Base-by-base conservation (phyloP, 2,888 invertebrate species). In the Tyria jacobaeae region DNA sequence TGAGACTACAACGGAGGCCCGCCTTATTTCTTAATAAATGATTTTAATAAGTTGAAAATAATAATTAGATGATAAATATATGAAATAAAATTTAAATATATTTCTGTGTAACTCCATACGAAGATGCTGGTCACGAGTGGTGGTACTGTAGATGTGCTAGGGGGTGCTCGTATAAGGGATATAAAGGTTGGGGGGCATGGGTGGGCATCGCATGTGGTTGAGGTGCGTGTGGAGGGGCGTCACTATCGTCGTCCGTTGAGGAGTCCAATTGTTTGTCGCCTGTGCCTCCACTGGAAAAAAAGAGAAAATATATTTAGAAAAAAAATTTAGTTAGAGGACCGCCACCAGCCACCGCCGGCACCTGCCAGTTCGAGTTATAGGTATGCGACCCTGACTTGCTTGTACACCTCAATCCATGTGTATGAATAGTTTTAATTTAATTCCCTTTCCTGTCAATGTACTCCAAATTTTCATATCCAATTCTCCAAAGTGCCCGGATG, bases 251-350 rank as follows among this genome's bases (percentile, higher is more conserved):
- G 64, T 94, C 93, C 0, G 92, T 88, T 0, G 93, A 93, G 0
- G 94, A 94, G 73, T 94, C 94, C 3, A 93, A 81, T 55, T 91
- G 92, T 78, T 94, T 93, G 80, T 93, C 93, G 15, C 91, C 92
- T 0, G 83, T 69, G 21, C 84, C 88, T 52, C 90, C 90, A 47
- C 92, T 92, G 91, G 56, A 88, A 89, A 63, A 1, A 54, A 60
- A 70, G 27, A 54, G 14, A 47, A 51, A 48, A 52, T 55, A 21
- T 44, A 4, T 44, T n/a, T n/a, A n/a, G n/a, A n/a, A n/a, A n/a
- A n/a, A n/a, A n/a, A n/a, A n/a, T n/a, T n/a, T n/a, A n/a, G n/a
- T n/a, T n/a, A n/a, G n/a, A n/a, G n/a, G n/a, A n/a, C n/a, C n/a
- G n/a, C n/a, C n/a, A n/a, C n/a, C n/a, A n/a, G n/a, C n/a, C n/a